Evolutionary conservation across 2,888 invertebrate genomes (phyloP).

Genomic region (Clostera curtula): DNA sequence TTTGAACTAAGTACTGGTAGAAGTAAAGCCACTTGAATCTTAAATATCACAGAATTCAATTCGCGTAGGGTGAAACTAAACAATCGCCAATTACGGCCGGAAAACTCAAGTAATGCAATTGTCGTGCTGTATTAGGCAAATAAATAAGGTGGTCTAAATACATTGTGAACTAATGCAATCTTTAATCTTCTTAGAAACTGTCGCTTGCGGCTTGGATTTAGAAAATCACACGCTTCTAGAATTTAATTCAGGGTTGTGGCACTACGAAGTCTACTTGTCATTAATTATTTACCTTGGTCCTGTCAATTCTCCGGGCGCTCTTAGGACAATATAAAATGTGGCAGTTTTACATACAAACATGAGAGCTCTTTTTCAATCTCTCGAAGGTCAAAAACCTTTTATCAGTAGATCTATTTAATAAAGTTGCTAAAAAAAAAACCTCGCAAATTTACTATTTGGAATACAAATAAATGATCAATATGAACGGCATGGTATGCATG

Average conservation of each 20-base stretch:
- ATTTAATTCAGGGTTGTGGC: constrained; percentile 35
- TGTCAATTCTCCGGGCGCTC: no score
- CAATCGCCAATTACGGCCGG: constrained; percentile 52
- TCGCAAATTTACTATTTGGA: no score
- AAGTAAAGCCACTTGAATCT: constrained; percentile 24
- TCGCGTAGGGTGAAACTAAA: constrained; percentile 33
- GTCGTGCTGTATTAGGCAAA: constrained; percentile 48
- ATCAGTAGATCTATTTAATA: no score
- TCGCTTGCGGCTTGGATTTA: constrained; percentile 50
- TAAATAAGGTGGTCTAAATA: constrained; percentile 34
- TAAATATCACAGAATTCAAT: constrained; percentile 43
- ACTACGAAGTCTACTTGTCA: no score
- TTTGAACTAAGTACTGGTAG: constrained; percentile 27
- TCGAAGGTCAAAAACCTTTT: no score
- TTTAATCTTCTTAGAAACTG: constrained; percentile 54
- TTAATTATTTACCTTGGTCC: no score
- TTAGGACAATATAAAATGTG: no score
- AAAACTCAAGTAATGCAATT: constrained; percentile 42
- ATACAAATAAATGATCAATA: no score
- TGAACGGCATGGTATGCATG: no score
- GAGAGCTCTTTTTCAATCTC: no score
- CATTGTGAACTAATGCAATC: constrained; percentile 40
- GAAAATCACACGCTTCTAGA: constrained; percentile 44
- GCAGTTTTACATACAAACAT: no score
- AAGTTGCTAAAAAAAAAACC: no score